Evolutionary conservation across 1,140 invertebrate species (phyloP).

Genomic region (Magallana angulata): DNA sequence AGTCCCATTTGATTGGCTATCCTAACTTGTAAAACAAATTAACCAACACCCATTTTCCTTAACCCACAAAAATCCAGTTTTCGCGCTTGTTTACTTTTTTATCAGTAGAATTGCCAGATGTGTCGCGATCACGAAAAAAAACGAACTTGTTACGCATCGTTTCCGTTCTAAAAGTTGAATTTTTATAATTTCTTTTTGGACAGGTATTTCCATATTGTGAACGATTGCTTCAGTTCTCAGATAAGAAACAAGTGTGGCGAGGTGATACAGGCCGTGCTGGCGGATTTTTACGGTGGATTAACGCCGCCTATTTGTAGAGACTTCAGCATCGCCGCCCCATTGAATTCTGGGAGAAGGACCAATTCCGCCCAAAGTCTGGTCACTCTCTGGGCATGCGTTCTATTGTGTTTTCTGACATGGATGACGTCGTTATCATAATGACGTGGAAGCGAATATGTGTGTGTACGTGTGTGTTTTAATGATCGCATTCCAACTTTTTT

Average conservation of each 20-base stretch:
- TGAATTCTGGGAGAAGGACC: not conserved
- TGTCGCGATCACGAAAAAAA: no score
- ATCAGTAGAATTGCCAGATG: no score
- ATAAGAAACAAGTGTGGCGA: not conserved
- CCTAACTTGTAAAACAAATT: no score
- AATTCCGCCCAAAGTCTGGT: not conserved
- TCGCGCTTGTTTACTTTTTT: no score
- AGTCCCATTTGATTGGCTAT: no score
- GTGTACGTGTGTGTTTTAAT: no score
- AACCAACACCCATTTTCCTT: no score
- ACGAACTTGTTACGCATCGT: no score
- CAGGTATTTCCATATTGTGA: not conserved
- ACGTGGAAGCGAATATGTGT: no score
- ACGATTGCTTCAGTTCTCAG: not conserved
- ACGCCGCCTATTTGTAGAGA: constrained; percentile 13
- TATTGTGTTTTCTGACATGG: not conserved
- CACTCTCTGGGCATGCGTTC: not conserved
- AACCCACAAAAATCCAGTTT: no score
- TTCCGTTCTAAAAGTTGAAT: no score
- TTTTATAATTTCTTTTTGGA: not conserved
- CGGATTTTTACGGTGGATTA: not conserved
- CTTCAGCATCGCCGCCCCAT: not conserved
- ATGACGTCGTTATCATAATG: not conserved
- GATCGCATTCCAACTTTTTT: no score
- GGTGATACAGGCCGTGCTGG: not conserved